Evolutionary conservation across 2,888 invertebrate genomes (phyloP), one percentile per base, ranked within the genome.

Genomic region (Lycophotia porphyrea): DNA sequence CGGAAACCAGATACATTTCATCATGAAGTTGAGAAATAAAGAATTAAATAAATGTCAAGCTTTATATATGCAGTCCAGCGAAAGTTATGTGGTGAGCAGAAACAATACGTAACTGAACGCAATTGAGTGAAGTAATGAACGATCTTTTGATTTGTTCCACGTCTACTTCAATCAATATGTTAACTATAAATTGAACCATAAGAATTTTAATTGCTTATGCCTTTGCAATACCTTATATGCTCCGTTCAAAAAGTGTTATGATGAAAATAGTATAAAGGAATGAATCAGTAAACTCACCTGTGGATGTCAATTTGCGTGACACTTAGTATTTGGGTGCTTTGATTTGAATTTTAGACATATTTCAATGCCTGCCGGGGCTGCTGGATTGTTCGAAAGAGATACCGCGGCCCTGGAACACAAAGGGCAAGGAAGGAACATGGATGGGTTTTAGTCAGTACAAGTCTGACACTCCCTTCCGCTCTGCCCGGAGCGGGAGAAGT

Each of bases 1-100:
- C 81, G 71, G 70, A 72, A 70, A 81, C 70, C 58, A 84, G 52
- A 71, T 55, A 60, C 44, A 66, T 84, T 71, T 69, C 44, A 72
- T 69, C 71, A 72, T 47, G 44, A 36, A 60, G 49, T 74, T 47
- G 24, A 71, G 58, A 73, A 71, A 86, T 63, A 58, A 71, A 71
- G 11, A 74, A 60, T 61, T 58, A 72, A 79, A 74, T 61, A 76
- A 70, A 72, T 69, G 64, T 49, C 49, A 55, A 55, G 15, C 39
- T 65, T 71, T 76, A 66, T 64, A 63, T 36, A 77, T 73, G 39
- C 49, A 60, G 63, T 74, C 31, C 49, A 58, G 72, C 68, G 74
- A 86, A 77, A 86, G 80, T 79, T 68, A 72, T 80, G 68, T 74
- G 60, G 65, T 39, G 34, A 65, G 13, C 68, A 72, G 27, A 60